Base-by-base conservation (phyloP, 2,113 vertebrate species). In the Willisornis vidua region DNA sequence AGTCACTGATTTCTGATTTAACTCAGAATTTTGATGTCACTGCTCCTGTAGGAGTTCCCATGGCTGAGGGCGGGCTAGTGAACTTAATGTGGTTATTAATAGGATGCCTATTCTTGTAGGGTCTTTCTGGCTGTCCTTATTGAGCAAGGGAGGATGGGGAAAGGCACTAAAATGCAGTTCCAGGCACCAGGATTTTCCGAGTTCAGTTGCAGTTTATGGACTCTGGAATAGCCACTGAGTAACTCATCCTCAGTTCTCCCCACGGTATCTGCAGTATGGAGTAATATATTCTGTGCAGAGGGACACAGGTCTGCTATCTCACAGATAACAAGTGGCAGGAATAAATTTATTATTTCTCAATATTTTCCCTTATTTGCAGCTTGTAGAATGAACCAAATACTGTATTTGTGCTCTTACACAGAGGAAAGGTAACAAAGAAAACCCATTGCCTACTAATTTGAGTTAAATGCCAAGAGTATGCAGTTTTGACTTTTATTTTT, bases 71-170 rank as follows among this genome's bases (percentile, higher is more conserved):
- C 75, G 90, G 71, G 54, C 61, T 49, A 39, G 52, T 46, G 76
- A 88, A 67, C 72, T 52, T 73, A 14, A 71, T 54, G 61, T 72
- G 55, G 41, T 43, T 94, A 97, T 96, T 96, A 95, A 93, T 94
- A 96, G 90, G 39, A 67, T 86, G 83, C 57, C 83, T 91, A 33
- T 93, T 96, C 75, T 81, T 90, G 72, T 35, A 88, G 59, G 22
- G 25, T 68, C 63, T 88, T 90, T 93, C 87, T 93, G 90, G 18
- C 39, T 89, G 33, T 76, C 15, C 43, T 80, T 91, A 45, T 17
- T 63, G 82, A 87, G n/a, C 0, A 2, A 77, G 26, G 19, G 54
- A 85, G 67, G 45, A 15, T 49, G n/a, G 46, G 52, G 28, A 93
- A 78, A 66, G 48, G 52, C 39, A 66, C 39, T 48, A 29, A 94